phyloP scores from a whole-genome alignment of 2,797 vertebrate species.

The Diplodus puntazzo region DNA sequence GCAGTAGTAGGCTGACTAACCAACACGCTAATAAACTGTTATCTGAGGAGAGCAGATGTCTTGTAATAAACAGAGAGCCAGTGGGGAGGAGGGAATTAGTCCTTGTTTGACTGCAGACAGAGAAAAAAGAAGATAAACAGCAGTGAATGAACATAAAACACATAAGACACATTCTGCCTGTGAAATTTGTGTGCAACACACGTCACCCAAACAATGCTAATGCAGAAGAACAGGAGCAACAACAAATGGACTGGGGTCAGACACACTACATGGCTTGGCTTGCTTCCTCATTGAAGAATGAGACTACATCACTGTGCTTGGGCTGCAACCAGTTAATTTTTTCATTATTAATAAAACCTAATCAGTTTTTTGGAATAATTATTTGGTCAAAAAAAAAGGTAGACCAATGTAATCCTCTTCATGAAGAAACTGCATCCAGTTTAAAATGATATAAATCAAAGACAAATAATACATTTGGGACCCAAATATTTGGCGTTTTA shows the following conservation, averaged over 20 bases:
- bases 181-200: conserved; percentile 34
- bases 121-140: background rate
- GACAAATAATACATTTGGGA: too few relatives aligned
- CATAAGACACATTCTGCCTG: conserved; percentile 5
- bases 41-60: conserved; percentile 10
- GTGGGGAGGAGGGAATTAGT: conserved; percentile 11
- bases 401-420: too few relatives aligned
- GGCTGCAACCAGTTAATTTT: background rate
- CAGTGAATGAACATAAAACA: background rate
- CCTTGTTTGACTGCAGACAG: background rate
- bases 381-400: too few relatives aligned
- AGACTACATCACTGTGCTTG: background rate
- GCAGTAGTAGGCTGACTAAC: background rate
- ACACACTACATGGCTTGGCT: background rate
- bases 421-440: too few relatives aligned
- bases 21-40: background rate
- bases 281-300: background rate
- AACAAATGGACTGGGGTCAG: background rate
- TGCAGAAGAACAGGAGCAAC: conserved; percentile 3
- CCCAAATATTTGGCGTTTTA: too few relatives aligned
- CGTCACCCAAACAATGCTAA: conserved; percentile 46
- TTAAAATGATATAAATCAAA: too few relatives aligned
- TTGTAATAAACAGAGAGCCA: background rate
- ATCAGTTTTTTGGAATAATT: background rate
- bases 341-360: background rate